Percentiles rank a stretch among this genome's conserved stretches.
Conservation (phyloP, 2,888 invertebrate species). For the Agrilus cyanescens region DNA sequence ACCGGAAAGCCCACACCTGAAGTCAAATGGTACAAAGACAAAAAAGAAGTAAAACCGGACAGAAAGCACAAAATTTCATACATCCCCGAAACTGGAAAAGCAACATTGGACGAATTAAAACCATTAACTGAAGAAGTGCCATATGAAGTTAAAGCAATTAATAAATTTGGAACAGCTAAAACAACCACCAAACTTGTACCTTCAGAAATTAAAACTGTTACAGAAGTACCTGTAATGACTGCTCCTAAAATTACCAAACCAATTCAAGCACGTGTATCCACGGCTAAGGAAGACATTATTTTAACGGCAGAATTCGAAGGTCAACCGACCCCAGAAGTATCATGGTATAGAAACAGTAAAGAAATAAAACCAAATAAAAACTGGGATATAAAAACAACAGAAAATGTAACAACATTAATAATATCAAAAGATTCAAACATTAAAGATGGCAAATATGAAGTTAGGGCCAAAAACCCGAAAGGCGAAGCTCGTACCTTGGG, state of each 20-base stretch:
- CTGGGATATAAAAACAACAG: constrained; percentile 45
- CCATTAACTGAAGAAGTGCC: constrained; percentile 52
- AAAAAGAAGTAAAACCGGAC: constrained; percentile 48
- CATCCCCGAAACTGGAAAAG: constrained; percentile 49
- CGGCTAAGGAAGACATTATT: constrained; percentile 54
- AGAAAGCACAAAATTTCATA: constrained; percentile 45
- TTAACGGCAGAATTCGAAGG: constrained; percentile 64
- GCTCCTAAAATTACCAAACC: constrained; percentile 70
- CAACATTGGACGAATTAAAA: constrained; percentile 50
- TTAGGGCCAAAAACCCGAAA: constrained; percentile 63
- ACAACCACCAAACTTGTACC: constrained; percentile 62
- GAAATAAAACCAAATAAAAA: constrained; percentile 55
- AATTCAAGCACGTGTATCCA: constrained; percentile 60
- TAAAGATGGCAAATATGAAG: constrained; percentile 80
- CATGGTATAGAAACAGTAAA: constrained; percentile 78
- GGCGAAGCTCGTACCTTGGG: constrained; percentile 72
- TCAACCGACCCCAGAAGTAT: constrained; percentile 56
- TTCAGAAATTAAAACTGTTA: constrained; percentile 37
- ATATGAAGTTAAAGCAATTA: constrained; percentile 59
- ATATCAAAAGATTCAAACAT: constrained; percentile 59
- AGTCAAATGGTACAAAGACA: constrained; percentile 57
- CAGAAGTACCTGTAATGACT: constrained; percentile 41
- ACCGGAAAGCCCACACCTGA: constrained; percentile 56
- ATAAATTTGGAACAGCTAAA: constrained; percentile 60
- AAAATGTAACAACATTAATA: constrained; percentile 50